phyloP scores from a whole-genome alignment of 2,888 invertebrate species.

The Drosophila phalerata region DNA sequence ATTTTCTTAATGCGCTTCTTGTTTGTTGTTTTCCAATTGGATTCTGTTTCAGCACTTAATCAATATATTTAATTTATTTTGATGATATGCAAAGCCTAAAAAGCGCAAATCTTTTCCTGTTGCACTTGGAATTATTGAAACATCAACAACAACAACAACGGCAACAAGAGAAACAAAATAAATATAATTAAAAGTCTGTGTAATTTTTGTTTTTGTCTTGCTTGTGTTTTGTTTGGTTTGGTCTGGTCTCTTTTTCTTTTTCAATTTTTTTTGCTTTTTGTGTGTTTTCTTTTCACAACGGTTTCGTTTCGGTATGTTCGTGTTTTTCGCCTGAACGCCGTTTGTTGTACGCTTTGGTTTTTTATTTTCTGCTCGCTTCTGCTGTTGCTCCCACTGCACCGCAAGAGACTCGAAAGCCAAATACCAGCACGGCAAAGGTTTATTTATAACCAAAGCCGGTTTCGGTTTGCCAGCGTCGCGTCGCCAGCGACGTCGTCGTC shows the following conservation, averaged over 20 bases:
- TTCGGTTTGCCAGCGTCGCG: conserved; percentile 63
- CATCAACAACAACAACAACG: not conserved
- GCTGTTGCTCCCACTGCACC: conserved; percentile 63
- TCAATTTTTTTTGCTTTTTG: conserved; percentile 6
- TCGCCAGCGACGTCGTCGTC: conserved; percentile 26
- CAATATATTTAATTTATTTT: conserved; percentile 1
- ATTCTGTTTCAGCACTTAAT: conserved; percentile 26
- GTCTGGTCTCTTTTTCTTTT: conserved; percentile 38
- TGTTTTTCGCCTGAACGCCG: conserved; percentile 62
- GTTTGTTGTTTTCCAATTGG: conserved; percentile 34
- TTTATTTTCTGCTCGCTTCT: conserved; percentile 36
- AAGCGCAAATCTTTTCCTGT: conserved; percentile 29
- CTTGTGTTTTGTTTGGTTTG: conserved; percentile 38
- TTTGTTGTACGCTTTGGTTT: conserved; percentile 35
- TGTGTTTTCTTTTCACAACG: conserved; percentile 57
- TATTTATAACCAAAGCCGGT: conserved; percentile 84
- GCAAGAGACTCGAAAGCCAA: conserved; percentile 82
- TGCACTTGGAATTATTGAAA: conserved; percentile 20
- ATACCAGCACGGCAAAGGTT: conserved; percentile 80
- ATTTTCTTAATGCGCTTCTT: conserved; percentile 28
- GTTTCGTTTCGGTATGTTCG: conserved; percentile 57
- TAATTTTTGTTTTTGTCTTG: conserved; percentile 32
- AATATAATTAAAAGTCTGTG: conserved; percentile 37
- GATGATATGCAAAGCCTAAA: conserved; percentile 21
- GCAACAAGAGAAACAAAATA: conserved; percentile 20